Base-by-base conservation (phyloP, 2,113 vertebrate species). In the Potamarius usumacintae region DNA sequence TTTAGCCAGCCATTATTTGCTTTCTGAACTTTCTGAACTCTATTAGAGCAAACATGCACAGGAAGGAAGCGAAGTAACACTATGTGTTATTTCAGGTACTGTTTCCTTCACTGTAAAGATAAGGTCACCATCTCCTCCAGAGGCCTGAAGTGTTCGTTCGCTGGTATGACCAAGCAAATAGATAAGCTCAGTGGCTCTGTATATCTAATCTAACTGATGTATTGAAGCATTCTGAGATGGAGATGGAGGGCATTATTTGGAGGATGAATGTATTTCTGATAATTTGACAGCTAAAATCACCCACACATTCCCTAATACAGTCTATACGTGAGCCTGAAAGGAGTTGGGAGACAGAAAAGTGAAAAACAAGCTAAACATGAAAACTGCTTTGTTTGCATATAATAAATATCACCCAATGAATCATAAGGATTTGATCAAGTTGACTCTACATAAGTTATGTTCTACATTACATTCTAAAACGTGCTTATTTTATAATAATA, bases 81-180 rank as follows among this genome's bases (percentile, higher is more conserved):
- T 12, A 52, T 34, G 50, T 69, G 62, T 55, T 81, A 50, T 86
- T 82, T 86, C 30, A 82, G 65, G 84, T 77, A 69, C 60, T 50
- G 72, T 65, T 77, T 57, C 77, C 60, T 77, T 65, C 62, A 52
- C 48, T 69, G 88, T 57, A 65, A 83, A 86, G 83, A 34, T 65
- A 77, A 89, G 84, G 82, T 83, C 72, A 86, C 14, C 82, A 27
- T 78, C 55, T 76, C 80, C 80, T 58, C 84, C 62, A 86, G 69
- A 89, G 85, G 71, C 57, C 27, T 5, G 27, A 83, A 78, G 52
- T 89, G 65, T 84, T 89, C 88, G 58, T 84, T 87, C 88, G 48
- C 74, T 79, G 85, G 42, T 63, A 62, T 1, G 53, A 80, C 63
- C 42, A n/a, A 78, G 78, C 72, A 85, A 84, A 81, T 42, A 80